Percentiles rank a stretch among this genome's conserved stretches.
These are phyloP conservation scores for Phocides pigmalion DNA, from an alignment of 1,140 invertebrate species.

Conservation along the genomic window DNA sequence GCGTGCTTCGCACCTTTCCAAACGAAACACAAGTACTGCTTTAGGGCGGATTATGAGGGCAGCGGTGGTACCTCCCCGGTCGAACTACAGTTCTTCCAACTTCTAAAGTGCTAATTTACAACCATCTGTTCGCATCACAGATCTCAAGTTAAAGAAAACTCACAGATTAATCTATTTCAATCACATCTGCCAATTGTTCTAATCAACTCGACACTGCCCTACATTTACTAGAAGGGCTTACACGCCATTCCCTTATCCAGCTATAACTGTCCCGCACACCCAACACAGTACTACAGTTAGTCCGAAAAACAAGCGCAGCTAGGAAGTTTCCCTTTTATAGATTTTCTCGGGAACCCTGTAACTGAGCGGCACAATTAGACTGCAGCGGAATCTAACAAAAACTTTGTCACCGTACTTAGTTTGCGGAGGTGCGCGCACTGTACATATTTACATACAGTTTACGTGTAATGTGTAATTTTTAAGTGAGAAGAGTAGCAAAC, in stretches of 20 bases:
- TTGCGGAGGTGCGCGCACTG: neutral
- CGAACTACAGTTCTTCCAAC: too few species aligned
- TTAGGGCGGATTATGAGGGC: too few species aligned
- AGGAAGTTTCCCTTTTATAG: constrained; percentile 39
- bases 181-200: neutral
- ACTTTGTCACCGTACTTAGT: constrained; percentile 17
- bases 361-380: constrained; percentile 41
- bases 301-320: constrained; percentile 28
- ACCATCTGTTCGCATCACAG: too few species aligned
- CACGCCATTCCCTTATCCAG: constrained; percentile 25
- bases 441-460: neutral
- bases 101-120: too few species aligned
- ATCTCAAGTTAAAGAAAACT: too few species aligned
- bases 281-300: constrained; percentile 39
- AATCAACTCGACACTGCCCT: constrained; percentile 2
- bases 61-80: too few species aligned
- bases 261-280: constrained; percentile 31
- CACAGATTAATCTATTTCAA: neutral
- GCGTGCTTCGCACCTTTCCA: too few species aligned
- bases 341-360: constrained; percentile 39
- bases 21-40: too few species aligned
- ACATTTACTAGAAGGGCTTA: constrained; percentile 5
- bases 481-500: too few species aligned
- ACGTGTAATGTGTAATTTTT: too few species aligned
- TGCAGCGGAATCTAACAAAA: constrained; percentile 14